Base-by-base conservation (phyloP, 2,113 vertebrate species). In the Bos javanicus region DNA sequence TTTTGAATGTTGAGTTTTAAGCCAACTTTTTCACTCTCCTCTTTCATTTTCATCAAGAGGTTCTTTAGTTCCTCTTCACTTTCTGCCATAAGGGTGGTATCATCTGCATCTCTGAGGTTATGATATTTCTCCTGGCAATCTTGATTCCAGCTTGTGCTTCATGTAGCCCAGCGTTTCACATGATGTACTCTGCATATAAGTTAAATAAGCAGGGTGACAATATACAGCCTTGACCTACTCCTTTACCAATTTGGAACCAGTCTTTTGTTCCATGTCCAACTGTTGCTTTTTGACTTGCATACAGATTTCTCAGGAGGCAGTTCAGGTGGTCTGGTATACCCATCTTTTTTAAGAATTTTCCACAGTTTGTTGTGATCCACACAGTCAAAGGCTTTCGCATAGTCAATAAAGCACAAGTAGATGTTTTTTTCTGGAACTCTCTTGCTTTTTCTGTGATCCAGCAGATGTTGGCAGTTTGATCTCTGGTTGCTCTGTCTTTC, bases 101-200 rank as follows among this genome's bases (percentile, higher is more conserved):
- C 26, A 28, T 28, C 5, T 60, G 59, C 26, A 60, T 6, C 6
- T 30, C 26, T 64, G 62, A 64, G 62, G 62, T 64, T 64, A 64
- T 64, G 62, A n/a, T 64, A n/a, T 64, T 64, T 64, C 30, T 64
- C 30, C 3, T 0, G 0, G 30, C 7, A n/a, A 9, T 64, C 7
- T n/a, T n/a, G 30, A 64, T 64, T n/a, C 15, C 30, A 64, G 62
- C 62, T n/a, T n/a, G 62, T n/a, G 62, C 30, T 64, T 8, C 7
- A 1, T 64, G 30, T 7, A 64, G 62, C 62, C 62, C 62, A 64
- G 62, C 30, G 1, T 64, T 64, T 64, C 62, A 8, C 15, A 17
- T n/a, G 62, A n/a, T 64, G 7, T 64, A 64, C 30, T n/a, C 33
- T 36, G 64, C n/a, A 71, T 71, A 71, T 10, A 67, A 21, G 64